Conservation (phyloP, 2,113 vertebrate species). For the Nematolebias whitei region DNA sequence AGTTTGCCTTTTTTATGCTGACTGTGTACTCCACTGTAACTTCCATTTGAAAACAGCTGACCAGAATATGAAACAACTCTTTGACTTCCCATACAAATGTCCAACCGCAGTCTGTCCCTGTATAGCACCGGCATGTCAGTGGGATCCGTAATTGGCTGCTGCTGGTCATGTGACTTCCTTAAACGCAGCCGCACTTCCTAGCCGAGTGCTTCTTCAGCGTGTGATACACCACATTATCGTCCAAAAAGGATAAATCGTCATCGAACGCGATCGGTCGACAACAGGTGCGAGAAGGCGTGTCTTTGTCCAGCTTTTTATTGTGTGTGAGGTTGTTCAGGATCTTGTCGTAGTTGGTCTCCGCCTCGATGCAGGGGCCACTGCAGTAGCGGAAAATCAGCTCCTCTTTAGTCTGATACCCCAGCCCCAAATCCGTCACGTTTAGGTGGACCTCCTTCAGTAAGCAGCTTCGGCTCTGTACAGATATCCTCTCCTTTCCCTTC, state of each 20-base stretch:
- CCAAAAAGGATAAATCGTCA: constrained; percentile 95
- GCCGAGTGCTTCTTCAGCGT: constrained; percentile 98
- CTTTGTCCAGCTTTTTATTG: constrained; percentile 92
- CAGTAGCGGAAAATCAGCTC: constrained; percentile 97
- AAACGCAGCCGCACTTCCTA: constrained; percentile 93
- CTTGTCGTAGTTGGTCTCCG: constrained; percentile 95
- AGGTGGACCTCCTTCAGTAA: constrained; percentile 93
- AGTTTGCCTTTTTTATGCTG: constrained; percentile 18
- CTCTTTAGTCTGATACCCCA: constrained; percentile 97
- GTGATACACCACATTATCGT: constrained; percentile 94
- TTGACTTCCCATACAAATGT: constrained; percentile 13
- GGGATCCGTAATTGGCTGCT: constrained; percentile 23
- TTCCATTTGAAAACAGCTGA: constrained; percentile 10
- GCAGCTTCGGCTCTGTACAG: constrained; percentile 86
- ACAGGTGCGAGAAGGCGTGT: constrained; percentile 89
- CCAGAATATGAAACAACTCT: constrained; percentile 5
- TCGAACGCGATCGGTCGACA: constrained; percentile 94
- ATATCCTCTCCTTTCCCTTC: constrained; percentile 71
- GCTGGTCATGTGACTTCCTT: constrained; percentile 55
- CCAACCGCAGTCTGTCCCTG: constrained; percentile 23
- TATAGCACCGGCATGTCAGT: constrained; percentile 27
- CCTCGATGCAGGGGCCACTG: constrained; percentile 91
- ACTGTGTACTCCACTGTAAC: constrained; percentile 20
- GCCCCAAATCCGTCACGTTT: constrained; percentile 94
- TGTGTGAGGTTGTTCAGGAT: constrained; percentile 96